A percentile compares a stretch with the other conserved stretches of the same genome.
Conservation (phyloP, 2,113 vertebrate genomes). For the Campylomormyrus tamandua region DNA sequence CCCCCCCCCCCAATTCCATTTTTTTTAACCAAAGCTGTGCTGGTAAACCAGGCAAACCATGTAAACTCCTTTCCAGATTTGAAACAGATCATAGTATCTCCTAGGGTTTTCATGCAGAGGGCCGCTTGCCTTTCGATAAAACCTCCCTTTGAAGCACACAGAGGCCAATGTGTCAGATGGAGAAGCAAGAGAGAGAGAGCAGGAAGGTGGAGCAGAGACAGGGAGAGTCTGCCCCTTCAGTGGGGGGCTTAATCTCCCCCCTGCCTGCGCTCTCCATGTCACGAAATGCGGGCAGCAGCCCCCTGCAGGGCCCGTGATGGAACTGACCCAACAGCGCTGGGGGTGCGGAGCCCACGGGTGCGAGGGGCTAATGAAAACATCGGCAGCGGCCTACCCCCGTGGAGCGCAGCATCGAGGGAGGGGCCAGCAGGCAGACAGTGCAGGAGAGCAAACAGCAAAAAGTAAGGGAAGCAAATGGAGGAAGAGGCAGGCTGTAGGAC, state of each 20-base stretch:
- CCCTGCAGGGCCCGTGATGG: slow-evolving; percentile 49
- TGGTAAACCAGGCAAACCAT: background rate
- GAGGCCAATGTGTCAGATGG: background rate
- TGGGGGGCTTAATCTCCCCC: slow-evolving; percentile 39
- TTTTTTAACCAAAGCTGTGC: background rate
- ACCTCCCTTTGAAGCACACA: background rate
- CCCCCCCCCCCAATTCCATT: background rate
- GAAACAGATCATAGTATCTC: background rate
- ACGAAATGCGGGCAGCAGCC: slow-evolving; percentile 28
- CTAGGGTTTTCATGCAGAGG: background rate
- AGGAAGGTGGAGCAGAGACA: background rate
- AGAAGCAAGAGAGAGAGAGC: background rate
- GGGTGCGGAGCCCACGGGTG: slow-evolving; percentile 36
- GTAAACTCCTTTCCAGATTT: background rate
- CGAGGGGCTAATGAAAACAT: slow-evolving; percentile 59
- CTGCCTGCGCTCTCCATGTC: slow-evolving; percentile 20
- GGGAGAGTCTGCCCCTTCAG: background rate
- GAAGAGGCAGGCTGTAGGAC: background rate
- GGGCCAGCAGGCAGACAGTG: slow-evolving; percentile 20
- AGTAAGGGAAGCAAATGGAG: background rate
- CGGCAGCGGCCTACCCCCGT: slow-evolving; percentile 36
- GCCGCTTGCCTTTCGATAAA: background rate
- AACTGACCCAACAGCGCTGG: slow-evolving; percentile 43
- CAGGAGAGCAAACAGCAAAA: background rate
- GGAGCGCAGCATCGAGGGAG: slow-evolving; percentile 8